A percentile compares a stretch with the other conserved stretches of the same genome.
These are phyloP conservation scores for Noctua comes DNA, from an alignment of 2,888 invertebrate species.

Conservation along the genomic window DNA sequence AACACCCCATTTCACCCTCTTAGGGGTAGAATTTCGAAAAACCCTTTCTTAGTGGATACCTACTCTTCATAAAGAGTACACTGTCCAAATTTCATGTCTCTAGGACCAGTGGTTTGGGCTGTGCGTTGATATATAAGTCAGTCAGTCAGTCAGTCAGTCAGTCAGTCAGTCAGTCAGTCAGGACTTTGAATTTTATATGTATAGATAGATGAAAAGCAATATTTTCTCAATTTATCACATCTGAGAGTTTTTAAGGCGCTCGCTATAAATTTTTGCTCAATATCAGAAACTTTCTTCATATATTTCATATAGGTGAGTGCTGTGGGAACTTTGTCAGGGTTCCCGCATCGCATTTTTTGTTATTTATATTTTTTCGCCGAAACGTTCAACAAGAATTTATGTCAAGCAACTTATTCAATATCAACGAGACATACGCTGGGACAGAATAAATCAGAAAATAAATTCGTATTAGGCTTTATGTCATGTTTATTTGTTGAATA, in stretches of 20 bases:
- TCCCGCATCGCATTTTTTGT: constrained; percentile 36
- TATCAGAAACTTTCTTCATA: constrained; percentile 62
- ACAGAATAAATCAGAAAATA: constrained; percentile 45
- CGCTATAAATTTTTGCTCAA: constrained; percentile 56
- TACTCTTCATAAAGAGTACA: too few species aligned
- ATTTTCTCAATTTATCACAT: constrained; percentile 58
- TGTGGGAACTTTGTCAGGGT: constrained; percentile 45
- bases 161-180: too few species aligned
- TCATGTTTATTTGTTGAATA: constrained; percentile 24
- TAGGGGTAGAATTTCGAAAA: too few species aligned
- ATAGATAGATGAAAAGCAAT: constrained; percentile 53
- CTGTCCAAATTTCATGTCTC: too few species aligned
- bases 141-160: too few species aligned
- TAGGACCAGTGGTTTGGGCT: too few species aligned
- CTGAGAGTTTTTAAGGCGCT: constrained; percentile 46
- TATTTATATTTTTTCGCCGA: constrained; percentile 48
- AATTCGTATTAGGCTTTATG: constrained; percentile 30
- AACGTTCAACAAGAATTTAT: constrained; percentile 51
- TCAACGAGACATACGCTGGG: constrained; percentile 25
- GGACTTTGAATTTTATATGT: too few species aligned
- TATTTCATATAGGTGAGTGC: constrained; percentile 49
- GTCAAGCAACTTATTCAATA: constrained; percentile 53
- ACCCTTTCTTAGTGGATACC: too few species aligned
- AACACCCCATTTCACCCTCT: too few species aligned
- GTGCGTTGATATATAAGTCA: too few species aligned